A percentile compares a stretch with the other conserved stretches of the same genome.
These are phyloP conservation scores for Cherax quadricarinatus DNA, from an alignment of 1,140 invertebrate genomes.

Conservation along the genomic window DNA sequence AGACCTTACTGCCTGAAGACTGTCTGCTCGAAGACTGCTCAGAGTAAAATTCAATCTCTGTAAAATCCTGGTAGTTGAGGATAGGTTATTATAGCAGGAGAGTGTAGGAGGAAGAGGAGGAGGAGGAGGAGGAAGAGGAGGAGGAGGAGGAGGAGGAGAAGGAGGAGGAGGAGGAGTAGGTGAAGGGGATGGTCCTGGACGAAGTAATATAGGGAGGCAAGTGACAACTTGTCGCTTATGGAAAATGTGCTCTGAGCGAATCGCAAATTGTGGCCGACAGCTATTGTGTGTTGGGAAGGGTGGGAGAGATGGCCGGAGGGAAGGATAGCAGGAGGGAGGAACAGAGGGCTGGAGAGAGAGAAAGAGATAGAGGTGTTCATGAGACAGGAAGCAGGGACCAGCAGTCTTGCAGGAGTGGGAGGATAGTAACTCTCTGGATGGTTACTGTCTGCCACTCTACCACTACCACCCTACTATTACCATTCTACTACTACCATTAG, in stretches of 20 bases:
- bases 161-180: neutral
- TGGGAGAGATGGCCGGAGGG: neutral
- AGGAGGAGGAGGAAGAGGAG: neutral
- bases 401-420: too few relatives aligned
- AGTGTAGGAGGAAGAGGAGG: neutral
- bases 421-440: too few relatives aligned
- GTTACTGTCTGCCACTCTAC: too few relatives aligned
- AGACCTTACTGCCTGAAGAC: too few relatives aligned
- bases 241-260: neutral
- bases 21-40: too few relatives aligned
- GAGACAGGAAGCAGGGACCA: too few relatives aligned
- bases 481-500: too few relatives aligned
- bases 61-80: too few relatives aligned
- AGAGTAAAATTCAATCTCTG: too few relatives aligned
- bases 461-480: too few relatives aligned
- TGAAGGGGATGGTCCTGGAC: neutral
- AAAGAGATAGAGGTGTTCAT: too few relatives aligned
- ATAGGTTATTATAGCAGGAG: too few relatives aligned
- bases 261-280: constrained; percentile 5
- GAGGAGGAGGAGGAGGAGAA: neutral
- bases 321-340: neutral
- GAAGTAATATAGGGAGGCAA: neutral
- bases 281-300: neutral
- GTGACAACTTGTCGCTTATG: constrained; percentile 5
- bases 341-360: neutral